Percentiles rank a stretch among this genome's conserved stretches.
Conservation (phyloP, 1,140 invertebrate species). For the Zaprionus nigranus region DNA sequence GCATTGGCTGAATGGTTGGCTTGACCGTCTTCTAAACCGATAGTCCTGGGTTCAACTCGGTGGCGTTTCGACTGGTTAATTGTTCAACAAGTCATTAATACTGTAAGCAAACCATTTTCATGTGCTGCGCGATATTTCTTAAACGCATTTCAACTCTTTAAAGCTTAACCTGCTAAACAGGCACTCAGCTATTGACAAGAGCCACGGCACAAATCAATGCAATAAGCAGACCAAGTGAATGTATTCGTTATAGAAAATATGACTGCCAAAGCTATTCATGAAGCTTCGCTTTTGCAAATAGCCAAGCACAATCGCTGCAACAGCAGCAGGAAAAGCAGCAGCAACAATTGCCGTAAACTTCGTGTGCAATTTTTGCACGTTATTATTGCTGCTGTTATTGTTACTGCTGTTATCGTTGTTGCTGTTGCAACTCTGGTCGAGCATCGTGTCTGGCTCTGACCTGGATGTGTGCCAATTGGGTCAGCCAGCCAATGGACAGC, state of each 20-base stretch:
- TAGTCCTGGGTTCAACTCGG: no score
- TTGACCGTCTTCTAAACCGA: no score
- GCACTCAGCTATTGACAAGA: background rate
- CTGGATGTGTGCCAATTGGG: slow-evolving; percentile 76
- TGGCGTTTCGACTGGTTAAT: no score
- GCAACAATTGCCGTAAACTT: slow-evolving; percentile 35
- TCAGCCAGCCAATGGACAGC: slow-evolving; percentile 40
- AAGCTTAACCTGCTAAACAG: background rate
- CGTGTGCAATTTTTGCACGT: slow-evolving; percentile 45
- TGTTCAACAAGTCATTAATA: background rate
- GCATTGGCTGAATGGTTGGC: no score
- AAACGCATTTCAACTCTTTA: background rate
- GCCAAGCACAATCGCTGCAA: slow-evolving; percentile 9
- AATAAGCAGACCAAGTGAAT: slow-evolving; percentile 7
- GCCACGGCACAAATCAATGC: slow-evolving; percentile 6
- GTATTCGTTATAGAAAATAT: slow-evolving; percentile 22
- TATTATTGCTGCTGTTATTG: slow-evolving; percentile 25
- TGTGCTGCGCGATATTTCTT: background rate
- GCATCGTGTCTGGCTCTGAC: slow-evolving; percentile 57
- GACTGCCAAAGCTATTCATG: background rate
- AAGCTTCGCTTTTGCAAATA: slow-evolving; percentile 14
- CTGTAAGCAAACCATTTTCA: background rate
- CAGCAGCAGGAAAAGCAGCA: background rate
- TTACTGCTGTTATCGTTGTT: slow-evolving; percentile 13
- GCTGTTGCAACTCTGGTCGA: slow-evolving; percentile 27